phyloP scores from a whole-genome alignment of 1,140 invertebrate species.

The Acromyrmex heyeri region DNA sequence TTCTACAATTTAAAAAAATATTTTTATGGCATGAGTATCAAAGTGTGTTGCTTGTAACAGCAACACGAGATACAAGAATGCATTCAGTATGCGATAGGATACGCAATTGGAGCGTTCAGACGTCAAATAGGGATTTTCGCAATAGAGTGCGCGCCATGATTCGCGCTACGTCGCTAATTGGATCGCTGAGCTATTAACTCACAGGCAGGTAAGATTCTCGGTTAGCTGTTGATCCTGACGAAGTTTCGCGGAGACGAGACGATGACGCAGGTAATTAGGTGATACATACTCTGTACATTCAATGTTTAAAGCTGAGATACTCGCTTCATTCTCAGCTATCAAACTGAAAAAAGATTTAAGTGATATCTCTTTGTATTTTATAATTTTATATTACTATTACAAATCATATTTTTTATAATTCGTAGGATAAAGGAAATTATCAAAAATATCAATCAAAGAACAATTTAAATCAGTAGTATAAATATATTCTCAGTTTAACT shows the following conservation, averaged over 20 bases:
- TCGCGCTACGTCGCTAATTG: constrained; percentile 60
- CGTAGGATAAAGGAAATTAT: background rate
- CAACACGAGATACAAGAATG: background rate
- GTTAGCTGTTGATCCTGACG: constrained; percentile 60
- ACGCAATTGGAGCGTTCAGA: constrained; percentile 36
- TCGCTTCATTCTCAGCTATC: background rate
- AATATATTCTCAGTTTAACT: constrained; percentile 57
- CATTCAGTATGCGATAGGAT: background rate
- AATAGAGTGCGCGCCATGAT: constrained; percentile 21
- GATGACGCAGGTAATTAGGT: constrained; percentile 64
- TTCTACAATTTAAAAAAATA: background rate
- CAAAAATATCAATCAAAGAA: background rate
- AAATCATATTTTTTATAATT: background rate
- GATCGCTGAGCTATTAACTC: constrained; percentile 65
- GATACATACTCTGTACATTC: constrained; percentile 15
- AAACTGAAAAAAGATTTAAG: background rate
- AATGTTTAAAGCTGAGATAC: constrained; percentile 39
- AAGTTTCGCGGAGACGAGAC: constrained; percentile 46
- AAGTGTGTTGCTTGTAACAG: background rate
- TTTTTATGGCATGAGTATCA: background rate
- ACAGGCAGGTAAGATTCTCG: constrained; percentile 57
- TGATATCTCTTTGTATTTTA: background rate
- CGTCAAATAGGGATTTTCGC: constrained; percentile 38
- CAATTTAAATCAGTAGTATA: constrained; percentile 47
- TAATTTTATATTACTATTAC: background rate